These are phyloP conservation scores for Pelmatolapia mariae DNA, from an alignment of 2,113 vertebrate genomes.

Conservation along the genomic window DNA sequence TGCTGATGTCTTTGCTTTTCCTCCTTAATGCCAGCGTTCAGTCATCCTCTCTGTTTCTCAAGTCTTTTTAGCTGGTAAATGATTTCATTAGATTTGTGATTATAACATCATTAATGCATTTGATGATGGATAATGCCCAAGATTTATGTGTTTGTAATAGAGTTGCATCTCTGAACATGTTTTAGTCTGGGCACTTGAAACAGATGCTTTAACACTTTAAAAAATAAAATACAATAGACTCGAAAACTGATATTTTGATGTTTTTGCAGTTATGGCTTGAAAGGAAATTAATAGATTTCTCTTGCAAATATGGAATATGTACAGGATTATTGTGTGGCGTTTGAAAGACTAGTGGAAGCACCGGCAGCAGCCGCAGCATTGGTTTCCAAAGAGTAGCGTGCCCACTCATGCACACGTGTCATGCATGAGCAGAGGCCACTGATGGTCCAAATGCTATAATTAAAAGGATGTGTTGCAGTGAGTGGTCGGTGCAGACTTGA, in stretches of 20 bases:
- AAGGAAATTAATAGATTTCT: background rate
- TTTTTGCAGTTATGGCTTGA: background rate
- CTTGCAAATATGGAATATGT: background rate
- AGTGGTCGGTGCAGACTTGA: background rate
- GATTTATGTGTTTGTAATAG: background rate
- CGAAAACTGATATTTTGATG: background rate
- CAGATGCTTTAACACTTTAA: background rate
- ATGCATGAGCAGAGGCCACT: background rate
- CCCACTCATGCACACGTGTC: background rate
- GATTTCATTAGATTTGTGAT: background rate
- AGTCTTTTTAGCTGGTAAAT: background rate
- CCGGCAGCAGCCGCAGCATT: background rate
- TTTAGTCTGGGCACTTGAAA: background rate
- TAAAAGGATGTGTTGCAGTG: background rate
- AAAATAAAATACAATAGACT: background rate
- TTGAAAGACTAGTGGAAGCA: background rate
- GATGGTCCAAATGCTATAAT: background rate
- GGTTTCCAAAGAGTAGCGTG: background rate
- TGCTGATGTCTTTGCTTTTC: background rate
- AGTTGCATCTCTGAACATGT: background rate
- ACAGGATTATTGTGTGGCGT: background rate
- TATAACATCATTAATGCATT: background rate
- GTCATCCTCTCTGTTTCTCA: background rate
- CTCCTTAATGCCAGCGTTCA: background rate
- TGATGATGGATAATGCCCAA: background rate